These are phyloP conservation scores for Clepsis dumicolana DNA, from an alignment of 2,888 invertebrate species.

Conservation along the genomic window DNA sequence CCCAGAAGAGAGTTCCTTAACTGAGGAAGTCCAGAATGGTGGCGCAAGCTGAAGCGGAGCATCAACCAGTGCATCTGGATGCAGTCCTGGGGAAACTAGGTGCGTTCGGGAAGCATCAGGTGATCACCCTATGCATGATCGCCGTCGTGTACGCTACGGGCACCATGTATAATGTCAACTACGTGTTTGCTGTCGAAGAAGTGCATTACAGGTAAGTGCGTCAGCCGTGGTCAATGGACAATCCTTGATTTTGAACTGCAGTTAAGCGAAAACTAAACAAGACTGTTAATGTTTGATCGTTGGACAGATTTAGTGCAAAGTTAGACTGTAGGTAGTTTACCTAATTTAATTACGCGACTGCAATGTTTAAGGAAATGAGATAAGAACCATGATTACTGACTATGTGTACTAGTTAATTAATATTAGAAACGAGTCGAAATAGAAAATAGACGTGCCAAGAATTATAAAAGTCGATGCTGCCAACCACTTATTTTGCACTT, in stretches of 20 bases:
- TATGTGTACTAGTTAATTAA: no score
- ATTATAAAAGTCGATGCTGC: no score
- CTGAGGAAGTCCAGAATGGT: not conserved
- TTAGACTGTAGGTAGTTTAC: no score
- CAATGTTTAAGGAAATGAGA: no score
- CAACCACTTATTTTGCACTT: no score
- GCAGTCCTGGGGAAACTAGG: conserved; percentile 74
- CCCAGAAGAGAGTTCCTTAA: not conserved
- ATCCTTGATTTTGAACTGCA: no score
- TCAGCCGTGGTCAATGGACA: not conserved
- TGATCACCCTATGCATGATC: conserved; percentile 71
- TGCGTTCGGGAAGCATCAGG: conserved; percentile 81
- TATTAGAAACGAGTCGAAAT: no score
- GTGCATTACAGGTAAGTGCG: conserved; percentile 69
- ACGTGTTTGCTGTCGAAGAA: conserved; percentile 78
- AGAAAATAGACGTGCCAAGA: no score
- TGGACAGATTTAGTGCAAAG: no score
- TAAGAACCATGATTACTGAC: no score
- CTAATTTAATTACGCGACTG: no score
- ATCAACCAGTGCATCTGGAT: conserved; percentile 70
- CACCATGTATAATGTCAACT: conserved; percentile 81
- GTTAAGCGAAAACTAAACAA: not conserved
- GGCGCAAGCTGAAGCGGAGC: conserved; percentile 25
- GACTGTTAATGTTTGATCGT: no score
- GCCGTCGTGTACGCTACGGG: conserved; percentile 79